phyloP scores from a whole-genome alignment of 2,113 vertebrate genomes.

The Holacanthus passer region DNA sequence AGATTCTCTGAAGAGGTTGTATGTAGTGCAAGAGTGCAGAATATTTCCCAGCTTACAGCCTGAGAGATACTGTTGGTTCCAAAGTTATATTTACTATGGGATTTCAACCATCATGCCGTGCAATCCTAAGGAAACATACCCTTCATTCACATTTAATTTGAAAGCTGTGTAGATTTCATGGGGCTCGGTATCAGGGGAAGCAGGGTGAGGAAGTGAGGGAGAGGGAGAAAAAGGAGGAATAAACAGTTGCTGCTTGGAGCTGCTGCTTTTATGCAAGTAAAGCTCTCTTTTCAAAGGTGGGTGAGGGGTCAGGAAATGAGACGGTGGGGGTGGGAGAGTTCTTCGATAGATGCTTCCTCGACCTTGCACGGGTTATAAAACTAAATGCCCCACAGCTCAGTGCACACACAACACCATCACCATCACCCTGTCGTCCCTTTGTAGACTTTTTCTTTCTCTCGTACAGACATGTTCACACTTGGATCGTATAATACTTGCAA shows the following conservation, averaged over 20 bases:
- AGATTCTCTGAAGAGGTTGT: slow-evolving; percentile 65
- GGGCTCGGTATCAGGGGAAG: slow-evolving; percentile 62
- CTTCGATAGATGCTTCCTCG: slow-evolving; percentile 40
- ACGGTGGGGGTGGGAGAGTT: slow-evolving; percentile 48
- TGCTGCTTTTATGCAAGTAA: slow-evolving; percentile 74
- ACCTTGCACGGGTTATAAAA: slow-evolving; percentile 55
- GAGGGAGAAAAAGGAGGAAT: slow-evolving; percentile 55
- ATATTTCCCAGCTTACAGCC: slow-evolving; percentile 64
- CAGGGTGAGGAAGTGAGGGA: slow-evolving; percentile 52
- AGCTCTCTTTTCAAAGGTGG: slow-evolving; percentile 66
- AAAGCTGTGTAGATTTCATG: slow-evolving; percentile 81
- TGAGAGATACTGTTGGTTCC: slow-evolving; percentile 73
- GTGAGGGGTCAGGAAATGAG: slow-evolving; percentile 62
- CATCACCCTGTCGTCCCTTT: background rate
- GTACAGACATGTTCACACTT: background rate
- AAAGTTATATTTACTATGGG: slow-evolving; percentile 72
- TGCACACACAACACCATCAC: background rate
- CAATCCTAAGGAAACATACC: slow-evolving; percentile 78
- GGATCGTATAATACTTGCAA: background rate
- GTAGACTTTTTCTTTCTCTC: background rate
- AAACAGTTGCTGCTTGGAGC: slow-evolving; percentile 70
- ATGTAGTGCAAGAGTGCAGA: slow-evolving; percentile 63
- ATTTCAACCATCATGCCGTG: slow-evolving; percentile 75
- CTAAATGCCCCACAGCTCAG: slow-evolving; percentile 17
- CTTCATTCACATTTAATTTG: slow-evolving; percentile 81